Evolutionary conservation across 2,797 vertebrate genomes (phyloP), one percentile per base, ranked within the genome.

Genomic region (Phataginus tetradactyla): DNA sequence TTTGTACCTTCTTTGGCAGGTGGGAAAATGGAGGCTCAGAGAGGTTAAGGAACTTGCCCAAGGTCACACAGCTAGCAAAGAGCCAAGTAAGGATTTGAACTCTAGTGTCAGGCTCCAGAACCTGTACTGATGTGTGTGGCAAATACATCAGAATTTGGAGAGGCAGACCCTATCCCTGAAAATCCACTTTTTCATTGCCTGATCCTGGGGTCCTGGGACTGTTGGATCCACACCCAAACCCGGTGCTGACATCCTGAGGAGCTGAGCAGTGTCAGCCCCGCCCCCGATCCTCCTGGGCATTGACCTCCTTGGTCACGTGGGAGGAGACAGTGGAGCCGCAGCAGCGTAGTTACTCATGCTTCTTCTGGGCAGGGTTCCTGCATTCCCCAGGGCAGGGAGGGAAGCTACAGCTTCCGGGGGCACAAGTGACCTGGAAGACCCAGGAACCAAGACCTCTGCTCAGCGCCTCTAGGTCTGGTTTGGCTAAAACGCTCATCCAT

Each of bases 281-380:
- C n/a, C 69, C 37, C 21, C 69, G 13, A 2, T 9, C 45, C 15
- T 29, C 84, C 63, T 1, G 8, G 6, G 20, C 39, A 68, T 57
- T 96, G 45, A 45, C 45, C 45, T 85, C 49, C 66, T 51, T 42
- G 45, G 83, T 95, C 83, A 34, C 7, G 0, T 51, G 66, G 77
- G 45, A 74, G 55, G 32, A 42, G 49, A 96, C 64, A 89, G 51
- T 37, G 69, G 69, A 63, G 32, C n/a, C 5, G 9, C 21, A 84
- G 25, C 20, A 84, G 25, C 20, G 84, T 87, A 55, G 66, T 97
- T 90, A 91, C 94, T 91, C 96, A 96, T 75, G 39, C 86, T 32
- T 5, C 37, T 91, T 95, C 79, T 79, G 91, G 90, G 79, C 93
- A 74, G 4, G 21, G 37, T 75, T 83, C 68, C 81, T 45, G 71